Evolutionary conservation across 2,888 invertebrate species (phyloP).

Genomic region (Volucella inflata): DNA sequence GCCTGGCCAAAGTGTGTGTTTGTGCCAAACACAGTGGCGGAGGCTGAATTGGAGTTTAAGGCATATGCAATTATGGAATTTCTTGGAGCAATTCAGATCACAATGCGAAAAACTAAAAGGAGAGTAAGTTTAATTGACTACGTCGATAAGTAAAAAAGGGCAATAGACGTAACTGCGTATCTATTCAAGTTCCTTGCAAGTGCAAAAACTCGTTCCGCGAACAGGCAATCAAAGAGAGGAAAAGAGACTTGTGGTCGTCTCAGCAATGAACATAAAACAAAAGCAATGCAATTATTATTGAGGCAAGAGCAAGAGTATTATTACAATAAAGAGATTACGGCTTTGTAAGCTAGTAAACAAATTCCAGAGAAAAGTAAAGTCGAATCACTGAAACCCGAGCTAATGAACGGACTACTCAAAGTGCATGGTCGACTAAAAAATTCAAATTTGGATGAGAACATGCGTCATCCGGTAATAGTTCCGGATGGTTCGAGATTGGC

Average conservation of each 20-base stretch:
- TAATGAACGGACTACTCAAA: not conserved
- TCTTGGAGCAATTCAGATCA: constrained; percentile 8
- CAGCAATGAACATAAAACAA: no score
- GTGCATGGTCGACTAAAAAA: not conserved
- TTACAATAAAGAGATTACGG: no score
- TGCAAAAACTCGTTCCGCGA: not conserved
- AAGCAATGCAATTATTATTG: no score
- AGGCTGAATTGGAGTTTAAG: not conserved
- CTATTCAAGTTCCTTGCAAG: constrained; percentile 3
- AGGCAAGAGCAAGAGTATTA: no score
- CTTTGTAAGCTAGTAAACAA: no score
- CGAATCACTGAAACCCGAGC: not conserved
- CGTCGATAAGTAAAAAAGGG: constrained; percentile 2
- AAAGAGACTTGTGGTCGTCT: not conserved
- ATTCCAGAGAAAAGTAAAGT: no score
- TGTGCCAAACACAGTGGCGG: constrained; percentile 21
- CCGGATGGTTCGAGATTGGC: not conserved
- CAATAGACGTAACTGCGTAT: not conserved
- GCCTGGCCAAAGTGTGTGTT: constrained; percentile 23
- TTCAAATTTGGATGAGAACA: constrained; percentile 2
- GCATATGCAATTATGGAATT: not conserved
- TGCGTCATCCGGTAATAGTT: constrained; percentile 13
- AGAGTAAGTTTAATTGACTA: constrained; percentile 7
- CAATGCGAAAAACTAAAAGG: constrained; percentile 10
- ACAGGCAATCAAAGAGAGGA: constrained; percentile 6